A percentile compares a stretch with the other conserved stretches of the same genome.
phyloP scores from a whole-genome alignment of 2,888 invertebrate genomes.

The Desoria tigrina region DNA sequence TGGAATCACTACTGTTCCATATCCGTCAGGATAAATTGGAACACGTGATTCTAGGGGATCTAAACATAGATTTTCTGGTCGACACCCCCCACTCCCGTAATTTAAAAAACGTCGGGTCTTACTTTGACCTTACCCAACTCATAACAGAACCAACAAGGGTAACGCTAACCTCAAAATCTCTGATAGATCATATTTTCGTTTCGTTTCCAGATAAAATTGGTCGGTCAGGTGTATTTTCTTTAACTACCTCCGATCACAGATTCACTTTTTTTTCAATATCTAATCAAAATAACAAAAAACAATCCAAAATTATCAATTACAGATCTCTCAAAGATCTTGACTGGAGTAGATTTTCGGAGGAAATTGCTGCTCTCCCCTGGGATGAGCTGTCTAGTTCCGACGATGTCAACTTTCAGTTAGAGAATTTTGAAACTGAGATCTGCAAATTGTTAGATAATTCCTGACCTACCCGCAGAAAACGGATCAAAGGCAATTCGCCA shows the following conservation, averaged over 20 bases:
- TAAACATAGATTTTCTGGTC: not conserved
- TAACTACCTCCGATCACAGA: not conserved
- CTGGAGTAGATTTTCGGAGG: not conserved
- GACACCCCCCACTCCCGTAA: not conserved
- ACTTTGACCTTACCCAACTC: not conserved
- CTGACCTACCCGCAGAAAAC: not conserved
- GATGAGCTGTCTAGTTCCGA: not conserved
- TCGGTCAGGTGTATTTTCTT: not conserved
- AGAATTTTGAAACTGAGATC: not conserved
- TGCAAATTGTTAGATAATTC: not conserved
- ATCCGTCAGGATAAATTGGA: too few species aligned
- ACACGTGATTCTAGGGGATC: too few species aligned
- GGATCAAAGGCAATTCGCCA: not conserved
- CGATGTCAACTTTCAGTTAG: not conserved
- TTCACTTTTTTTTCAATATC: not conserved
- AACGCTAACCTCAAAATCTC: not conserved
- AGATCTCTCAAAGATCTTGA: not conserved
- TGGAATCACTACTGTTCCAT: too few species aligned
- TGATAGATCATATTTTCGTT: constrained; percentile 3
- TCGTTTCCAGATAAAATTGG: not conserved
- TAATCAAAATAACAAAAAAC: not conserved
- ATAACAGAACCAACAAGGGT: not conserved
- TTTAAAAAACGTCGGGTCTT: not conserved
- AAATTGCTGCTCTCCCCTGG: not conserved
- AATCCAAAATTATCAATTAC: not conserved